Evolutionary conservation across 1,140 invertebrate genomes (phyloP).

Genomic region (Drosophila auraria): DNA sequence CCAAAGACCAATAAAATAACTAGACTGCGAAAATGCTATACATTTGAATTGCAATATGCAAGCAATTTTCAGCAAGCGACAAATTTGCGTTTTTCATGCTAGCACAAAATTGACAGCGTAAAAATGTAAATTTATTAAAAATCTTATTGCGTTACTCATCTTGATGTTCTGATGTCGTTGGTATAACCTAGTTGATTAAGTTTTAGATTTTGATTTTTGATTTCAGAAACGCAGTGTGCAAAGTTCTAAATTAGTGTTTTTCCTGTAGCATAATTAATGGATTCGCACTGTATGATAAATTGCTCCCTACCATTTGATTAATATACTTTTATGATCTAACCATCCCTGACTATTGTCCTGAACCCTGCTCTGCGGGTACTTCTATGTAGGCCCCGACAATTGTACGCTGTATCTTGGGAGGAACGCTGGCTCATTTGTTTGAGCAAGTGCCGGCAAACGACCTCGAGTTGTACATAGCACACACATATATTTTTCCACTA

Average conservation of each 20-base stretch:
- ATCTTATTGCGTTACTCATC: no score
- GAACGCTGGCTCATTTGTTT: conserved; percentile 46
- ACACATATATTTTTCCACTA: background rate
- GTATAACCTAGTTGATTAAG: background rate
- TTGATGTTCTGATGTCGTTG: no score
- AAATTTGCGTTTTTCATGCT: no score
- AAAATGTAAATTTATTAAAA: no score
- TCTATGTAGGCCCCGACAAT: background rate
- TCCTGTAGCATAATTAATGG: conserved; percentile 6
- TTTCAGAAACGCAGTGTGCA: background rate
- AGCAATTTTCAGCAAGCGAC: no score
- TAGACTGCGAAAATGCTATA: no score
- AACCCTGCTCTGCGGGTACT: background rate
- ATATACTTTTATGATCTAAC: conserved; percentile 1
- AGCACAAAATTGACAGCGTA: no score
- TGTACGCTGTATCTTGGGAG: background rate
- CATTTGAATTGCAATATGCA: no score
- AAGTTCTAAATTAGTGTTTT: background rate
- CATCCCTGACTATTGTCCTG: conserved; percentile 10
- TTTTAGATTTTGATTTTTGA: background rate
- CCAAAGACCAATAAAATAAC: no score
- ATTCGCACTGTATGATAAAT: background rate
- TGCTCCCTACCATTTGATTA: conserved; percentile 4
- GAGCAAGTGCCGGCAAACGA: conserved; percentile 75
- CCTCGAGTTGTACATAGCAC: conserved; percentile 54